Evolutionary conservation across 2,888 invertebrate species (phyloP).

Genomic region (Plusia festucae): DNA sequence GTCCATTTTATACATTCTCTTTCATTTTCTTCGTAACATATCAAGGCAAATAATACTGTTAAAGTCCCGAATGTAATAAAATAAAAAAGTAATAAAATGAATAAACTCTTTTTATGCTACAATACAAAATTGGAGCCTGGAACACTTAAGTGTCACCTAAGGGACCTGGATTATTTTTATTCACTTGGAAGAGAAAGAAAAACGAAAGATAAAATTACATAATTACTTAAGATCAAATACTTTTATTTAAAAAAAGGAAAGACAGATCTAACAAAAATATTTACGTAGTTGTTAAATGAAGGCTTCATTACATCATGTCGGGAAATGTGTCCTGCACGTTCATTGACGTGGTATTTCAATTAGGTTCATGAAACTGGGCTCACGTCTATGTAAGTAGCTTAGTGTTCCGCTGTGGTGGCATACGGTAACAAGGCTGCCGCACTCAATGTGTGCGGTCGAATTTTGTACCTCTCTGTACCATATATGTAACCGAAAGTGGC

Average conservation of each 20-base stretch:
- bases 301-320: neutral
- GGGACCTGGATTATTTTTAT: slow-evolving; percentile 4
- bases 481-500: slow-evolving; percentile 9
- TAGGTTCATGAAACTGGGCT: neutral
- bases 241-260: neutral
- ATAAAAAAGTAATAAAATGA: neutral
- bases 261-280: neutral
- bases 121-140: neutral
- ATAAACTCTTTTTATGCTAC: neutral
- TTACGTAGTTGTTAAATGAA: neutral
- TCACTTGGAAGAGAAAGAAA: neutral
- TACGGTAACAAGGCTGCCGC: slow-evolving; percentile 17
- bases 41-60: neutral
- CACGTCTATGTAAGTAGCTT: slow-evolving; percentile 3
- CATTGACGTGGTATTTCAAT: slow-evolving; percentile 1
- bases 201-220: neutral
- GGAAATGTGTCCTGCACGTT: neutral
- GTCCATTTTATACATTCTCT: too few species aligned
- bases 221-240: neutral
- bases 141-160: slow-evolving; percentile 1
- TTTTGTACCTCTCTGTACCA: slow-evolving; percentile 15
- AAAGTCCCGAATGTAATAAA: neutral
- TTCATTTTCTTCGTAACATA: too few species aligned
- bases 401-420: neutral
- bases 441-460: slow-evolving; percentile 13